These are phyloP conservation scores for Nibea albiflora DNA, from an alignment of 2,113 vertebrate genomes.

Conservation along the genomic window DNA sequence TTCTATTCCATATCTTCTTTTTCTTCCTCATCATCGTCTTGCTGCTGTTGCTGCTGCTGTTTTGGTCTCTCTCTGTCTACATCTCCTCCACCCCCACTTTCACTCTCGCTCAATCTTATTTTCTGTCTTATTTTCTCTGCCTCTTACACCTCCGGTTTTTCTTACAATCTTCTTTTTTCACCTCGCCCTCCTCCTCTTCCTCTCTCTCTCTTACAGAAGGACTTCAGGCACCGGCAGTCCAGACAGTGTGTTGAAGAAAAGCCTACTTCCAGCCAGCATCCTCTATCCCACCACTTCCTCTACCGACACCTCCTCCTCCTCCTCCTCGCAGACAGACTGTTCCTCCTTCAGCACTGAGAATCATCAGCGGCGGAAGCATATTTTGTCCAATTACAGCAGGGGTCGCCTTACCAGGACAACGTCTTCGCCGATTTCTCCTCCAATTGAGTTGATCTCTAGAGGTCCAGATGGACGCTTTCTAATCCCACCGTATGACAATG, in stretches of 20 bases:
- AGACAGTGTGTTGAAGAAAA: constrained; percentile 91
- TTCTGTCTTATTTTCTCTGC: constrained; percentile 56
- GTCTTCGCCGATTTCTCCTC: constrained; percentile 71
- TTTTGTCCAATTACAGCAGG: constrained; percentile 63
- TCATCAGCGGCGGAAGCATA: constrained; percentile 48
- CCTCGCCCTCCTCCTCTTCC: constrained; percentile 9
- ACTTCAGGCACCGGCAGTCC: constrained; percentile 85
- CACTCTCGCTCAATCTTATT: constrained; percentile 48
- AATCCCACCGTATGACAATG: constrained; percentile 66
- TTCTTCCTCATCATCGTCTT: constrained; percentile 18
- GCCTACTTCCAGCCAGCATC: constrained; percentile 84
- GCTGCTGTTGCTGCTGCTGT: constrained; percentile 19
- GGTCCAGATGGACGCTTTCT: constrained; percentile 92
- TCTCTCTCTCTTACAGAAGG: constrained; percentile 65
- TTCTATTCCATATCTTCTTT: constrained; percentile 30
- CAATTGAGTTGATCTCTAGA: constrained; percentile 89
- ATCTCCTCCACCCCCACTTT: constrained; percentile 48
- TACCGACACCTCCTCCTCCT: constrained; percentile 62
- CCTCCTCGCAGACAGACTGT: constrained; percentile 74
- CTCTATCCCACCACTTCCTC: constrained; percentile 76
- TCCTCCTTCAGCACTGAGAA: constrained; percentile 69
- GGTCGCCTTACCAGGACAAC: constrained; percentile 65
- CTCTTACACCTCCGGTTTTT: constrained; percentile 46
- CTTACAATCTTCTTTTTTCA: constrained; percentile 47
- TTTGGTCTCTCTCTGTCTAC: constrained; percentile 43